Evolutionary conservation across 2,797 vertebrate genomes (phyloP).

Genomic region (Pipistrellus pygmaeus): DNA sequence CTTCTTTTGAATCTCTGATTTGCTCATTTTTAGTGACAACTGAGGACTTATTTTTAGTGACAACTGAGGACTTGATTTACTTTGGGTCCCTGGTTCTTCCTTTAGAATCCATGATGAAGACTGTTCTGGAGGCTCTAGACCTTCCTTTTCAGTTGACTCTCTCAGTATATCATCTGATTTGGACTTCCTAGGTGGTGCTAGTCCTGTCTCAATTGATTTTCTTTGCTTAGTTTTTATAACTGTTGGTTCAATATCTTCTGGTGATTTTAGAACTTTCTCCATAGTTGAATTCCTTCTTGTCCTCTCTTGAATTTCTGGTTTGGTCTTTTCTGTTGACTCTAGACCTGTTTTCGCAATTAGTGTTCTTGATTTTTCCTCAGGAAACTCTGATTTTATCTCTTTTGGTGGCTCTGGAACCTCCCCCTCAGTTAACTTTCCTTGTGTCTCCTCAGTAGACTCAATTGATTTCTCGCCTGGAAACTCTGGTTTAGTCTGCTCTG

Average conservation of each 20-base stretch:
- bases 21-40: neutral
- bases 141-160: neutral
- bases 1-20: conserved; percentile 43
- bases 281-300: conserved; percentile 4
- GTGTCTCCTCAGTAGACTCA: neutral
- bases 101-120: neutral
- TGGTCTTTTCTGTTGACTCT: conserved; percentile 14
- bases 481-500: neutral
- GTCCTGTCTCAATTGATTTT: neutral
- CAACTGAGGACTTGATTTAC: conserved; percentile 51
- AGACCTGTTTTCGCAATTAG: conserved; percentile 57
- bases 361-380: conserved; percentile 43
- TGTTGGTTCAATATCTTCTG: neutral
- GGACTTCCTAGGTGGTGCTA: neutral
- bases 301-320: conserved; percentile 1
- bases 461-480: neutral
- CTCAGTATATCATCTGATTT: neutral
- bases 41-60: neutral
- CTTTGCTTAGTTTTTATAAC: conserved; percentile 33
- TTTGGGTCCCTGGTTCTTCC: neutral
- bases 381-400: conserved; percentile 31
- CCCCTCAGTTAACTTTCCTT: neutral
- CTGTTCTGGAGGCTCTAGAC: neutral
- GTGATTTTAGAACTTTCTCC: conserved; percentile 40
- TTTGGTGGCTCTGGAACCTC: neutral